Evolutionary conservation across 1,140 invertebrate species (phyloP), one percentile per base, ranked within the genome.

Genomic region (Chironomus striatipennis): DNA sequence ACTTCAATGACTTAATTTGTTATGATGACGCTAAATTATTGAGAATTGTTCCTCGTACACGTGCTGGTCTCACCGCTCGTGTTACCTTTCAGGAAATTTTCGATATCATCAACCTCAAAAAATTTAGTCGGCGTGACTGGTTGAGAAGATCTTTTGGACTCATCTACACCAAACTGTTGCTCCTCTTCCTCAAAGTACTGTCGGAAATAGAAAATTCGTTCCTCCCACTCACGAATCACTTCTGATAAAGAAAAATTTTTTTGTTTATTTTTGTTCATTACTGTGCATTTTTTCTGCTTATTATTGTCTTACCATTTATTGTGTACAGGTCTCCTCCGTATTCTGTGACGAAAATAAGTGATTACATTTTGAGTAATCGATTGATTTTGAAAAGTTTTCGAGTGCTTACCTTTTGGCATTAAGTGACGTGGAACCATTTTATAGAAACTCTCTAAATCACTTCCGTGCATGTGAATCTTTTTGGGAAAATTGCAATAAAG

Each of bases 91-190:
- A 34, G 24, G 24, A 34, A 34, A 5, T 34, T 34, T 34, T 57
- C 47, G 20, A 86, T 87, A 17, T 87, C 87, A 75, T 88, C 85
- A n/a, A 86, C 75, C 7, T 86, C 87, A 74, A 87, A 88, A 74
- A 86, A 78, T 70, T 83, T 84, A 47, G 83, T 81, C 6, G 82
- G 77, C 15, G 82, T 84, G 72, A 83, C 83, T 17, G 82, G 81
- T 75, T 83, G 82, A 10, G 83, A 82, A 0, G 85, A 83, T 73
- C 88, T 83, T 65, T 85, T 84, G 5, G 81, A 79, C 77, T 90
- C 88, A 76, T 88, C 83, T 6, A 86, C 84, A n/a, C 82, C 79
- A 65, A 84, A 84, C 74, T 83, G 81, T 42, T 84, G 83, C 79
- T 89, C 85, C 76, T 86, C 65, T 34, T 85, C 83, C 15, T 85